These are phyloP conservation scores for Drosophila tani DNA, from an alignment of 1,140 invertebrate species.

Conservation along the genomic window DNA sequence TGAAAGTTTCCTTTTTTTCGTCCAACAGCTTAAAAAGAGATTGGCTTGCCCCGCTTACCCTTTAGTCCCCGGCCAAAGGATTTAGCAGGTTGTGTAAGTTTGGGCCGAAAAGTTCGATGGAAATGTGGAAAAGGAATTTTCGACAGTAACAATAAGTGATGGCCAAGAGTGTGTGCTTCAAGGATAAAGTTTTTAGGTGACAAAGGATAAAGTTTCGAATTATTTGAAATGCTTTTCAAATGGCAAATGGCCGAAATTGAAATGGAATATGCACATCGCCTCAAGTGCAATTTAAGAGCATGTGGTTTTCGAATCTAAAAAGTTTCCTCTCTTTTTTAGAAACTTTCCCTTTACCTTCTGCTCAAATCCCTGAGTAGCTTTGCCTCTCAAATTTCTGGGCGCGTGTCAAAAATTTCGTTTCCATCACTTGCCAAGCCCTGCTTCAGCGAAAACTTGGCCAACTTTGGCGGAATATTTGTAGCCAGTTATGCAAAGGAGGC, in stretches of 20 bases:
- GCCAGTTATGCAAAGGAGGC: slow-evolving; percentile 75
- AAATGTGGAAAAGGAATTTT: slow-evolving; percentile 43
- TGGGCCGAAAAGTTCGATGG: slow-evolving; percentile 44
- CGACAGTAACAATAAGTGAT: slow-evolving; percentile 60
- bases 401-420: slow-evolving; percentile 77
- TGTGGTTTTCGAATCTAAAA: slow-evolving; percentile 17
- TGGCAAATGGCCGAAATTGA: slow-evolving; percentile 46
- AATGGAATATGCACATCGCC: slow-evolving; percentile 45
- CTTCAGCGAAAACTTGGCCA: slow-evolving; percentile 37
- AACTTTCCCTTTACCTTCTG: background rate
- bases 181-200: slow-evolving; percentile 57
- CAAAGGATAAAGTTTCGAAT: slow-evolving; percentile 48
- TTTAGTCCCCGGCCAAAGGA: slow-evolving; percentile 38
- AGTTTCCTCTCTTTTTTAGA: slow-evolving; percentile 7
- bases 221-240: slow-evolving; percentile 49
- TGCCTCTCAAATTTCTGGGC: slow-evolving; percentile 41
- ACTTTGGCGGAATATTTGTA: slow-evolving; percentile 58
- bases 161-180: slow-evolving; percentile 27
- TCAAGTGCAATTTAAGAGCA: slow-evolving; percentile 31
- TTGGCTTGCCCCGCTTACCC: slow-evolving; percentile 53
- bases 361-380: slow-evolving; percentile 6
- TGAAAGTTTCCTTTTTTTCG: slow-evolving; percentile 66
- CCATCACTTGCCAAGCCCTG: slow-evolving; percentile 50
- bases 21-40: slow-evolving; percentile 79
- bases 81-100: slow-evolving; percentile 37